Conservation (phyloP, 2,888 invertebrate species). For the Lissocephala sabroskyi region DNA sequence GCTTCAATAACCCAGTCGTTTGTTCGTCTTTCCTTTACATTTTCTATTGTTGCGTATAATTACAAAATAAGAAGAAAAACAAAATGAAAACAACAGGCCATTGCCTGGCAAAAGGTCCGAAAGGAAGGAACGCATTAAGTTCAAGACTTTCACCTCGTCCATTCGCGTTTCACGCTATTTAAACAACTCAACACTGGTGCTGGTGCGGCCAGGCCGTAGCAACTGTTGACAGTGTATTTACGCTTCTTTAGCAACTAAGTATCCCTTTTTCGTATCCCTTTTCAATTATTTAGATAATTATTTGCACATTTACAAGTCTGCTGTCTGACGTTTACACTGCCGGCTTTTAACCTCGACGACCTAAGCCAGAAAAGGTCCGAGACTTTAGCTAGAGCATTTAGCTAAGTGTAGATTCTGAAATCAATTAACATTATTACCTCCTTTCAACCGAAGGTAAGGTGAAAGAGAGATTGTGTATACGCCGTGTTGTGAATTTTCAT, state of each 20-base stretch:
- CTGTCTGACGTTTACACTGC: not conserved
- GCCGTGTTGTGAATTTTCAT: conserved; percentile 20
- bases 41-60: conserved; percentile 45
- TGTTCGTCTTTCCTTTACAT: not conserved
- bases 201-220: not conserved
- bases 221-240: conserved; percentile 15
- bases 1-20: too few species aligned
- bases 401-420: too few species aligned
- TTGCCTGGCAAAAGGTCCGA: conserved; percentile 3
- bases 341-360: too few species aligned
- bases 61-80: conserved; percentile 27
- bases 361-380: too few species aligned
- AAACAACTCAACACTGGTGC: not conserved
- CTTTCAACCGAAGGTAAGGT: too few species aligned
- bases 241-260: conserved; percentile 13
- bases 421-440: conserved; percentile 24
- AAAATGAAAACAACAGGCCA: conserved; percentile 4
- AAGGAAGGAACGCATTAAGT: conserved; percentile 13
- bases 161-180: conserved; percentile 3
- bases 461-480: conserved; percentile 31
- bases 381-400: too few species aligned
- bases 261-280: conserved; percentile 34
- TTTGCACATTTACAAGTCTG: conserved; percentile 46
- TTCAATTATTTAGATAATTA: conserved; percentile 65
- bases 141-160: conserved; percentile 23